These are phyloP conservation scores for Astur gentilis DNA, from an alignment of 2,113 vertebrate genomes.

Conservation along the genomic window DNA sequence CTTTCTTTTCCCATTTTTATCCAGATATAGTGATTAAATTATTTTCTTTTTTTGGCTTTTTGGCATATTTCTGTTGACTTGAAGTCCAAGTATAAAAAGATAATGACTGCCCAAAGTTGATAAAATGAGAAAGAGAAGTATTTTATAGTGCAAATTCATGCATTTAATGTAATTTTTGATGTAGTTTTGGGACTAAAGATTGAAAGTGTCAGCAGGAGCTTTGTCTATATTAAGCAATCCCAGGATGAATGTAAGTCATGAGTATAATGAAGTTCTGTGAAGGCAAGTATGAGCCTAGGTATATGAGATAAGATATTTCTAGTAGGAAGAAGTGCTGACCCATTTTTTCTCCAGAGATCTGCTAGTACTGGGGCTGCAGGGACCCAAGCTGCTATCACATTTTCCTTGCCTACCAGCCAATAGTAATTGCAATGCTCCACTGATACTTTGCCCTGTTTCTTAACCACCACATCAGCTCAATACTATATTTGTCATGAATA, in stretches of 20 bases:
- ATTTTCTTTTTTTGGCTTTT: neutral
- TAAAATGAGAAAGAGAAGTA: neutral
- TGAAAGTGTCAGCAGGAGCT: neutral
- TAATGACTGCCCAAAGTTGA: neutral
- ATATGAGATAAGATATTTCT: neutral
- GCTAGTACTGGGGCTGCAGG: neutral
- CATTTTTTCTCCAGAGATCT: neutral
- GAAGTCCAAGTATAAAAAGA: neutral
- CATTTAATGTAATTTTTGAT: neutral
- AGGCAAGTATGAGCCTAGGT: neutral
- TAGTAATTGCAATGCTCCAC: neutral
- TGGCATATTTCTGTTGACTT: neutral
- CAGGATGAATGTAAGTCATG: neutral
- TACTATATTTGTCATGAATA: neutral
- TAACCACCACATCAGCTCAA: neutral
- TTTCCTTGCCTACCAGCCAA: neutral
- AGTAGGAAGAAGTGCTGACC: neutral
- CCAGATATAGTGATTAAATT: neutral
- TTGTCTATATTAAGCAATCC: neutral
- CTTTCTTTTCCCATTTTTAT: neutral
- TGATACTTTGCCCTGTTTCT: neutral
- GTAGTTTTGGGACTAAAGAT: neutral
- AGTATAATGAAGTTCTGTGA: neutral
- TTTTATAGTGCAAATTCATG: neutral
- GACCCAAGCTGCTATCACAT: neutral